A percentile compares a stretch with the other conserved stretches of the same genome.
These are phyloP conservation scores for Lota lota DNA, from an alignment of 2,113 vertebrate genomes.

Conservation along the genomic window DNA sequence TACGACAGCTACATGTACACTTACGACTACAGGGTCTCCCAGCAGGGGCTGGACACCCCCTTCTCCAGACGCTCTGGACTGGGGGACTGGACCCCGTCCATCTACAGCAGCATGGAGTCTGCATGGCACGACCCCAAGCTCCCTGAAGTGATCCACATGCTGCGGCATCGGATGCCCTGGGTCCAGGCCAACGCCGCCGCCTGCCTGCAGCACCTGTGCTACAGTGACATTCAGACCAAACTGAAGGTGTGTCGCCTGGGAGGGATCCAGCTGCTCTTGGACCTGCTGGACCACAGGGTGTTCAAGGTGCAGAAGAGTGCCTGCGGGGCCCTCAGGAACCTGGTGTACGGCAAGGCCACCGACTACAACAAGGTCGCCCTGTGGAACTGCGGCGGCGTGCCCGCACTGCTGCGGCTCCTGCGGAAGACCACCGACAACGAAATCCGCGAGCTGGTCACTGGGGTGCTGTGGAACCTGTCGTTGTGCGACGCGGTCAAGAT, in stretches of 20 bases:
- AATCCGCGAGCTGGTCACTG: conserved; percentile 92
- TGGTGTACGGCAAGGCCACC: conserved; percentile 94
- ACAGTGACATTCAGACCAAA: too few species aligned
- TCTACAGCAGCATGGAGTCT: too few species aligned
- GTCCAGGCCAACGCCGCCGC: too few species aligned
- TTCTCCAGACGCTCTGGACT: too few species aligned
- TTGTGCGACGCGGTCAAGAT: conserved; percentile 96
- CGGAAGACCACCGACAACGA: conserved; percentile 92
- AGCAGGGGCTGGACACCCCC: too few species aligned
- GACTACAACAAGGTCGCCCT: conserved; percentile 98
- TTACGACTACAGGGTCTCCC: too few species aligned
- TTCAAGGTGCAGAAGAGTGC: conserved; percentile 94
- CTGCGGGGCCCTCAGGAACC: conserved; percentile 92
- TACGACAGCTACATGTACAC: too few species aligned
- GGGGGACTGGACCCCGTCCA: too few species aligned
- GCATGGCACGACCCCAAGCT: too few species aligned
- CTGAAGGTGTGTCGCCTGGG: conserved; percentile 94
- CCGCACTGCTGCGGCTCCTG: conserved; percentile 88
- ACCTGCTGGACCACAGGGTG: conserved; percentile 91
- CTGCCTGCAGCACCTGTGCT: too few species aligned
- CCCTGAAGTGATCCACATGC: too few species aligned
- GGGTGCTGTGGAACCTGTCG: conserved; percentile 97
- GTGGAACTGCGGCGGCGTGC: conserved; percentile 93
- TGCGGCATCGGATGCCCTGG: too few species aligned
- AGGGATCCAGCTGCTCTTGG: conserved; percentile 95